These are phyloP conservation scores for Notodonta ziczac DNA, from an alignment of 2,888 invertebrate genomes.

Conservation along the genomic window DNA sequence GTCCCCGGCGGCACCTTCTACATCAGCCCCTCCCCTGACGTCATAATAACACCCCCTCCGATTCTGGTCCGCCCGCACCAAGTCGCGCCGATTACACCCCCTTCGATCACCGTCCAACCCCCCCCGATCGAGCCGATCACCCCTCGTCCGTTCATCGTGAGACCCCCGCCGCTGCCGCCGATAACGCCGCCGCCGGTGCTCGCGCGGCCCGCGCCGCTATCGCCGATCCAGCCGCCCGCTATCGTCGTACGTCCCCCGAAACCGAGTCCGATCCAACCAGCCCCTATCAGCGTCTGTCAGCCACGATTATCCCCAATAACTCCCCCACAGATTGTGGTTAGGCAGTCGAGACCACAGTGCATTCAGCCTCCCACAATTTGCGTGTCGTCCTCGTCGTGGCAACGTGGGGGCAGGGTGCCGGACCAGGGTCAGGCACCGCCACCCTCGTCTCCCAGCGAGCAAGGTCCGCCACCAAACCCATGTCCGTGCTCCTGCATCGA, in stretches of 20 bases:
- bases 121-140: constrained; percentile 46
- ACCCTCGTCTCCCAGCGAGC: not conserved
- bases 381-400: constrained; percentile 34
- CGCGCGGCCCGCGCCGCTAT: constrained; percentile 49
- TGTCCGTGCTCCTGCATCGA: constrained; percentile 11
- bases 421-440: not conserved
- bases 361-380: constrained; percentile 55
- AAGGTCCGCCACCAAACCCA: not conserved
- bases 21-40: constrained; percentile 58
- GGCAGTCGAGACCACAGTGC: constrained; percentile 46
- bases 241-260: constrained; percentile 55
- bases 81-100: constrained; percentile 52
- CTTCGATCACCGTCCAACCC: constrained; percentile 51
- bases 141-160: constrained; percentile 53
- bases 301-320: constrained; percentile 48
- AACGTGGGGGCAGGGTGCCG: constrained; percentile 1
- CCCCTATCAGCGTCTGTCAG: constrained; percentile 54
- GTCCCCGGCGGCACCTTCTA: constrained; percentile 67
- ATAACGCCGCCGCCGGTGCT: constrained; percentile 60
- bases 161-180: constrained; percentile 44
- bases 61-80: constrained; percentile 59
- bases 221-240: constrained; percentile 55
- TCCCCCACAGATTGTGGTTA: constrained; percentile 55
- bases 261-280: constrained; percentile 49
- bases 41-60: constrained; percentile 66